A percentile compares a stretch with the other conserved stretches of the same genome.
phyloP scores from a whole-genome alignment of 2,797 vertebrate genomes.

The Spinus olivaceus region DNA sequence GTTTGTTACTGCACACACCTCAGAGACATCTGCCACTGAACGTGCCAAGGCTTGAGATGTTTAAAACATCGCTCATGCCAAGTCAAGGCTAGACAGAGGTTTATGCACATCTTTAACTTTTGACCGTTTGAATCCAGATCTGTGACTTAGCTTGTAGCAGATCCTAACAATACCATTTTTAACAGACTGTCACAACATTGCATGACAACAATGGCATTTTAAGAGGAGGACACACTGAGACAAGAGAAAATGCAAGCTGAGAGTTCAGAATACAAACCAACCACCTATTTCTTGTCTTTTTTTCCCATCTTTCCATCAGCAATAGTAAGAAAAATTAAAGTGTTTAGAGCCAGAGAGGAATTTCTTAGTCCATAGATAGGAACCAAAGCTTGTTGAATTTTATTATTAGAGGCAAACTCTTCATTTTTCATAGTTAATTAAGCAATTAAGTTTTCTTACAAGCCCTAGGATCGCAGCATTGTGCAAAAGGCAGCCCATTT shows the following conservation, averaged over 20 bases:
- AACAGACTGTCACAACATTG: constrained; percentile 16
- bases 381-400: constrained; percentile 38
- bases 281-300: constrained; percentile 44
- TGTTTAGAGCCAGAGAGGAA: constrained; percentile 60
- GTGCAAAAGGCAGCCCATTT: constrained; percentile 66
- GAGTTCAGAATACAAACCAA: constrained; percentile 58
- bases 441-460: constrained; percentile 51
- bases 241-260: constrained; percentile 39
- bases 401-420: constrained; percentile 75
- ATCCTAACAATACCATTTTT: not conserved
- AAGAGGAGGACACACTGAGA: constrained; percentile 30
- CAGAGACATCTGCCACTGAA: constrained; percentile 4
- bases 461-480: constrained; percentile 52
- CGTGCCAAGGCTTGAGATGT: not conserved
- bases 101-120: constrained; percentile 22
- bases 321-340: constrained; percentile 58
- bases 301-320: constrained; percentile 44
- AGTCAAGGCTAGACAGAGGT: not conserved
- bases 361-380: constrained; percentile 53
- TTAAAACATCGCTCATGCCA: not conserved
- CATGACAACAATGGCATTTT: constrained; percentile 35
- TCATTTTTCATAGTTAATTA: constrained; percentile 73
- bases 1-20: not conserved
- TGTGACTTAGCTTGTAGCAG: not conserved
- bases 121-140: not conserved